Conservation (phyloP, 2,113 vertebrate genomes). For the Cyrtonyx montezumae region DNA sequence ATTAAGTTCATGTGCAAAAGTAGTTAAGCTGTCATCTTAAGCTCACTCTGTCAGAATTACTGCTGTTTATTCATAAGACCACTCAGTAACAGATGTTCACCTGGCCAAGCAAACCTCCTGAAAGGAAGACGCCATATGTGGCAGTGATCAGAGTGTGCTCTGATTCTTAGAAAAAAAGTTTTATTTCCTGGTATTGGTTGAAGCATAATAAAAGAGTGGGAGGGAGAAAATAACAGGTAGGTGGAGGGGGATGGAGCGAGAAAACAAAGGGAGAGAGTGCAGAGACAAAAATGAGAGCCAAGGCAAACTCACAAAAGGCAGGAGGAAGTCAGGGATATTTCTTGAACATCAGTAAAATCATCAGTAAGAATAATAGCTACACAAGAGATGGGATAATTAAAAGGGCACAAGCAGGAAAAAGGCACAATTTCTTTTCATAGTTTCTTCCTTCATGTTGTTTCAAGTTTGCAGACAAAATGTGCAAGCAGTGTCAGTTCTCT, state of each 20-base stretch:
- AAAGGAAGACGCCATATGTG: slow-evolving; percentile 78
- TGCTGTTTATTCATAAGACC: slow-evolving; percentile 72
- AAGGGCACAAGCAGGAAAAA: slow-evolving; percentile 28
- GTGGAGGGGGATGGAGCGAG: neutral
- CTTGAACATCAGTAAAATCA: slow-evolving; percentile 18
- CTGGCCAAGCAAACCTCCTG: slow-evolving; percentile 72
- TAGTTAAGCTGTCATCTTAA: slow-evolving; percentile 76
- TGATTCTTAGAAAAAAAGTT: slow-evolving; percentile 68
- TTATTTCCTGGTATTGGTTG: slow-evolving; percentile 63
- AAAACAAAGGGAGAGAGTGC: slow-evolving; percentile 8
- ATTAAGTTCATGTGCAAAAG: slow-evolving; percentile 59
- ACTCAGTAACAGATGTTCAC: slow-evolving; percentile 80
- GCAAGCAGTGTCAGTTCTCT: slow-evolving; percentile 16
- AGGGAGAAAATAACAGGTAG: slow-evolving; percentile 34
- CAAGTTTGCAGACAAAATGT: slow-evolving; percentile 44
- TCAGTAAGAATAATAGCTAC: slow-evolving; percentile 19
- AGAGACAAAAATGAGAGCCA: slow-evolving; percentile 17
- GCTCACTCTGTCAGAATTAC: slow-evolving; percentile 74
- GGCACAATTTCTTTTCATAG: slow-evolving; percentile 10
- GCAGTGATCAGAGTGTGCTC: slow-evolving; percentile 45
- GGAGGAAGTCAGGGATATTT: slow-evolving; percentile 35
- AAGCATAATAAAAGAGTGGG: slow-evolving; percentile 28
- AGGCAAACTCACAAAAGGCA: slow-evolving; percentile 41
- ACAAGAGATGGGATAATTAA: slow-evolving; percentile 17
- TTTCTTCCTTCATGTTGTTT: slow-evolving; percentile 20